phyloP scores from a whole-genome alignment of 2,888 invertebrate species.

The Lacanobia wlatinum region DNA sequence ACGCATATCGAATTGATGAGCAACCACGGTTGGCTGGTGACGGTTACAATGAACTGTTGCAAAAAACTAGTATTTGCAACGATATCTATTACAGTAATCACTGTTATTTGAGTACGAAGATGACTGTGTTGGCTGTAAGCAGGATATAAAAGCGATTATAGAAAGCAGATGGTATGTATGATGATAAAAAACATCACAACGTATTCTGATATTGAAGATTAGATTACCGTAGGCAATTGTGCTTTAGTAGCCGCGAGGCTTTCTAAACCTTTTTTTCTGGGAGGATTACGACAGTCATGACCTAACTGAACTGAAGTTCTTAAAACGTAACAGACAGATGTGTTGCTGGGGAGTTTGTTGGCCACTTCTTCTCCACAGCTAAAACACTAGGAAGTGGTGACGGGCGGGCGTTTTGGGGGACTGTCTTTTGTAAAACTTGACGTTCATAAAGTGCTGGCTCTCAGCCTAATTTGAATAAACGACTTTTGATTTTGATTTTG shows the following conservation, averaged over 20 bases:
- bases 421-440: no score
- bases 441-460: no score
- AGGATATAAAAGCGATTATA: conserved; percentile 59
- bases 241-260: conserved; percentile 12
- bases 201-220: conserved; percentile 34
- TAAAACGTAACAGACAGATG: no score
- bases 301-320: no score
- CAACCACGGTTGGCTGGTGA: conserved; percentile 66
- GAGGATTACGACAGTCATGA: background rate
- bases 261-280: conserved; percentile 15
- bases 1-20: conserved; percentile 76
- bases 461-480: no score
- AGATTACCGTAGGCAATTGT: conserved; percentile 44
- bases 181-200: conserved; percentile 35
- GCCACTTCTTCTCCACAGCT: no score
- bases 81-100: conserved; percentile 48
- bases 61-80: conserved; percentile 56
- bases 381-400: no score
- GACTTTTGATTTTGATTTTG: no score
- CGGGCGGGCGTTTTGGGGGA: no score
- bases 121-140: conserved; percentile 29
- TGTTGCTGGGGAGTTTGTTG: no score
- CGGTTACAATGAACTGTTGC: conserved; percentile 68
- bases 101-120: conserved; percentile 43
- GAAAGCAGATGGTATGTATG: conserved; percentile 52